These are phyloP conservation scores for Bombus superbus DNA, from an alignment of 1,140 invertebrate species.

Conservation along the genomic window DNA sequence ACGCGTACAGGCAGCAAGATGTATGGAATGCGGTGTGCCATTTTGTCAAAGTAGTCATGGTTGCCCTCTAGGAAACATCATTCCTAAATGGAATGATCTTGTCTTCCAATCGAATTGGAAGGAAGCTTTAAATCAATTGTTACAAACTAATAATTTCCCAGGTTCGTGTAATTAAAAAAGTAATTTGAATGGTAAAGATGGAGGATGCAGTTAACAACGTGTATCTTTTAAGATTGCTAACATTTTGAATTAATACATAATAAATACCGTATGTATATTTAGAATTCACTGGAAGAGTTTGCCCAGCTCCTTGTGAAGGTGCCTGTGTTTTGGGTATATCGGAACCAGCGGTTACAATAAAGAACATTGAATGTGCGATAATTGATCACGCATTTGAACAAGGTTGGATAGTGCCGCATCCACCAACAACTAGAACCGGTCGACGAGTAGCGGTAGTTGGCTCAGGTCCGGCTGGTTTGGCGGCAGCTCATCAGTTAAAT, in stretches of 20 bases:
- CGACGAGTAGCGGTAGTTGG: constrained; percentile 97
- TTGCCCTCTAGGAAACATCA: constrained; percentile 98
- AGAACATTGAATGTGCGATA: constrained; percentile 99
- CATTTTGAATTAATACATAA: neutral
- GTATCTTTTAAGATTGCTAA: neutral
- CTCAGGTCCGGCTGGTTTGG: constrained; percentile 96
- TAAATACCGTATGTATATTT: neutral
- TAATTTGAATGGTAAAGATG: no score
- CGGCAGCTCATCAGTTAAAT: constrained; percentile 98
- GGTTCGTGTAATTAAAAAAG: constrained; percentile 75
- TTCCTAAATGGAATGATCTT: constrained; percentile 99
- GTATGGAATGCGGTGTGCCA: constrained; percentile 99
- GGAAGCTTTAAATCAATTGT: constrained; percentile 96
- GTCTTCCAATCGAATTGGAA: constrained; percentile 97
- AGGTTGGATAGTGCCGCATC: constrained; percentile 95
- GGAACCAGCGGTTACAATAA: constrained; percentile 98
- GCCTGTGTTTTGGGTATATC: constrained; percentile 98
- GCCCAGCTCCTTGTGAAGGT: constrained; percentile 99
- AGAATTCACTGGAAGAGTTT: constrained; percentile 99
- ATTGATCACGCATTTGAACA: constrained; percentile 99
- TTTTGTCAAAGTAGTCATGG: constrained; percentile 99
- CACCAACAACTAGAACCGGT: constrained; percentile 89
- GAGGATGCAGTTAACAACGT: no score
- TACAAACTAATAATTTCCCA: constrained; percentile 99
- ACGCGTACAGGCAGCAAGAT: constrained; percentile 95